Base-by-base conservation (phyloP, 2,888 invertebrate species). In the Polydesmus complanatus region DNA sequence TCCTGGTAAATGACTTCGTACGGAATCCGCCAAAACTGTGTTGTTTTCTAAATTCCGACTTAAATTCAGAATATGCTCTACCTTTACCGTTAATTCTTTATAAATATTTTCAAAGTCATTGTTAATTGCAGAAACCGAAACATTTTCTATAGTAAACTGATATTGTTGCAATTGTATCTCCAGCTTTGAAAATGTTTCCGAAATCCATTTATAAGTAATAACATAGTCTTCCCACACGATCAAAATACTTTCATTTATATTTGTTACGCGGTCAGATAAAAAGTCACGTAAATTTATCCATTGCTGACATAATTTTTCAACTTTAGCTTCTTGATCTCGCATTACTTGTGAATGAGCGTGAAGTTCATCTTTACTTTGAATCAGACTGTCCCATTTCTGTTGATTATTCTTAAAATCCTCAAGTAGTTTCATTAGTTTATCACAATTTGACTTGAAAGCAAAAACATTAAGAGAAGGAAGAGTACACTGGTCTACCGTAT, bases 401-500 rank as follows among this genome's bases (percentile, higher is more conserved):
- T 22, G 19, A 26, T 54, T 25, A 25, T 21, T 26, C 18, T 23
- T 11, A 21, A 60, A 60, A 48, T 11, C 19, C 19, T 2, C 8
- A 21, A 52, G 19, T 14, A 60, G 54, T 21, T 60, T 79, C 61
- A 85, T 75, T 61, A 88, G 77, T 60, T 80, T 80, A 65, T 84
- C 82, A 71, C 85, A 88, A 71, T 83, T 83, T 79, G 65, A 63
- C 37, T 70, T 71, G 27, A 74, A 68, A 56, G 64, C 62, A 23
- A 52, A 23, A 25, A 62, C 54, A 49, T 64, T 62, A 2, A 55
- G 21, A 21, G 62, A 56, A 19, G 64, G 62, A 14, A 64, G 19
- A 8, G 50, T 56, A 37, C 54, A 62, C 27, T 60, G 64, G n/a
- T 56, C 55, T 3, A 64, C 21, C 1, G 49, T 57, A 50, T 62